These are phyloP conservation scores for Andrena haemorrhoa DNA, from an alignment of 2,888 invertebrate genomes.

Conservation along the genomic window DNA sequence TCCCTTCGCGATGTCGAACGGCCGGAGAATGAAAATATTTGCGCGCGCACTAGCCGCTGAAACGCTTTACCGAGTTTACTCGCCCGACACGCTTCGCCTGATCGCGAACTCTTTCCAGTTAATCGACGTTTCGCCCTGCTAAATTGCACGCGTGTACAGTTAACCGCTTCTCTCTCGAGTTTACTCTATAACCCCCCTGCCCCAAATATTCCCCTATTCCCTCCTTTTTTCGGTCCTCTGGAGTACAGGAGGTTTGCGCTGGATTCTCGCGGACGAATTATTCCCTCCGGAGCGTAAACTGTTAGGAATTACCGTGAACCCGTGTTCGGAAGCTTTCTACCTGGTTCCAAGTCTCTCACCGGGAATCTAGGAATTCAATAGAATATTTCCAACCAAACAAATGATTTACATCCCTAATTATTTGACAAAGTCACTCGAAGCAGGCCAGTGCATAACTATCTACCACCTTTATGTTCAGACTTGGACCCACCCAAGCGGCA, in stretches of 20 bases:
- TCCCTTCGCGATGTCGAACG: not conserved
- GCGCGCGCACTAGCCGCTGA: conserved; percentile 6
- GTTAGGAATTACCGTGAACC: too few species aligned
- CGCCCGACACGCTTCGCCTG: conserved; percentile 13
- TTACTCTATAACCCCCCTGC: not conserved
- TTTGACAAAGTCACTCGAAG: not conserved
- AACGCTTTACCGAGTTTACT: conserved; percentile 12
- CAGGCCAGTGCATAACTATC: too few species aligned
- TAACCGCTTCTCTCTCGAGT: conserved; percentile 3
- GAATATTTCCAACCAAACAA: not conserved
- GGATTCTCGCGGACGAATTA: too few species aligned
- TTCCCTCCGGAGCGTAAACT: too few species aligned
- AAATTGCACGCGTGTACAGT: conserved; percentile 34
- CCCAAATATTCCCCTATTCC: too few species aligned
- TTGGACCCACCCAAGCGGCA: conserved; percentile 80
- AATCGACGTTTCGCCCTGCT: conserved; percentile 17
- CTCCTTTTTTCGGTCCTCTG: not conserved
- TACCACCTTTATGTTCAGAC: conserved; percentile 69
- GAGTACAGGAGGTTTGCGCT: not conserved
- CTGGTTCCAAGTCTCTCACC: not conserved
- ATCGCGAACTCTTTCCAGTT: conserved; percentile 40
- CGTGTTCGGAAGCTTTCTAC: too few species aligned
- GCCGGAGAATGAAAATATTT: conserved; percentile 35
- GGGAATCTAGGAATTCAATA: not conserved
- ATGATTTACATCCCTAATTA: not conserved